A percentile compares a stretch with the other conserved stretches of the same genome.
Conservation (phyloP, 2,888 invertebrate genomes). For the Xestia ashworthii region DNA sequence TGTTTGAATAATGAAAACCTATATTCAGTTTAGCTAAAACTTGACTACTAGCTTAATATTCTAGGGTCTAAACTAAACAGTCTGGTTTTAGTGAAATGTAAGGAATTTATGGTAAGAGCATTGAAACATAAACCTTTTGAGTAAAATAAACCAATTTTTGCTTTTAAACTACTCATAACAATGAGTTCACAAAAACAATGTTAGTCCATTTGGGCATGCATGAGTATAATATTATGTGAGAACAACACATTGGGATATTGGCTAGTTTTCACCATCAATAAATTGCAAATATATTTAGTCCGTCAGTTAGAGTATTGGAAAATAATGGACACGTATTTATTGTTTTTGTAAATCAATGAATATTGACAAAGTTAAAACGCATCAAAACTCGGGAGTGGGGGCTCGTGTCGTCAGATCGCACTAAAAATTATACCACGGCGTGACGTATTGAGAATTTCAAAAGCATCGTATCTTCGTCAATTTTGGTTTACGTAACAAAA, state of each 20-base stretch:
- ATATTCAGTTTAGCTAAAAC: slow-evolving; percentile 4
- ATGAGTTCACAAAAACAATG: slow-evolving; percentile 30
- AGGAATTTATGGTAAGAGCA: slow-evolving; percentile 49
- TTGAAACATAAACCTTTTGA: slow-evolving; percentile 50
- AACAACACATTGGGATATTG: neutral
- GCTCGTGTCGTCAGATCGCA: too few relatives aligned
- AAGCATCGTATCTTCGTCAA: too few relatives aligned
- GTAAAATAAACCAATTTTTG: slow-evolving; percentile 34
- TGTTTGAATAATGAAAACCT: neutral
- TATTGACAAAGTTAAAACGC: too few relatives aligned
- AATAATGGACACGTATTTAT: too few relatives aligned
- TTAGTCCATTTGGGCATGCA: slow-evolving; percentile 22
- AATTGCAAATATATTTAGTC: too few relatives aligned
- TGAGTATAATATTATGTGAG: neutral
- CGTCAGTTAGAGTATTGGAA: too few relatives aligned
- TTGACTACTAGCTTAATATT: neutral
- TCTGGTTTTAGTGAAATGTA: slow-evolving; percentile 1
- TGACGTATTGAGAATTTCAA: too few relatives aligned
- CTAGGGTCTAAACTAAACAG: slow-evolving; percentile 14
- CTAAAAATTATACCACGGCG: too few relatives aligned
- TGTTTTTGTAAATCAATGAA: too few relatives aligned
- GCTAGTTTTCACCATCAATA: too few relatives aligned
- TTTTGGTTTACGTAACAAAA: too few relatives aligned
- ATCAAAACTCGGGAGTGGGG: too few relatives aligned
- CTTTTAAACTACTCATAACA: slow-evolving; percentile 34